Percentiles rank a stretch among this genome's conserved stretches.
Conservation (phyloP, 2,797 vertebrate species). For the Alauda arvensis region DNA sequence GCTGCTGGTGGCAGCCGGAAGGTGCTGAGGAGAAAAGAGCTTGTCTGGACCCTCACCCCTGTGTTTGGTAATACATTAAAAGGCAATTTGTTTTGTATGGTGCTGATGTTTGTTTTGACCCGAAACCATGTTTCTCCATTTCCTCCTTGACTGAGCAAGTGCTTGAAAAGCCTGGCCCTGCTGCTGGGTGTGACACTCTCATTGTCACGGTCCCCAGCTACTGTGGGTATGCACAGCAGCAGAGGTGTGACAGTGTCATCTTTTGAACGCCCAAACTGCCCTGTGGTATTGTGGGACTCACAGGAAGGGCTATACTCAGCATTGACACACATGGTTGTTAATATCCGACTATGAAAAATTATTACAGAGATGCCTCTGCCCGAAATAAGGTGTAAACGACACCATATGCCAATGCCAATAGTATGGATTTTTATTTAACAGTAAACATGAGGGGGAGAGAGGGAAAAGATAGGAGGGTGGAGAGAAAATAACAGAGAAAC, state of each 20-base stretch:
- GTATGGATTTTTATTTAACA: not conserved
- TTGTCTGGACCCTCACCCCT: not conserved
- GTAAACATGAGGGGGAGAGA: fast-evolving
- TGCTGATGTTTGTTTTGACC: not conserved
- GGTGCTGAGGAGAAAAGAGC: not conserved
- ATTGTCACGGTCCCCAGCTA: fast-evolving
- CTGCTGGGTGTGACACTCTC: not conserved
- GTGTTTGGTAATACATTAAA: not conserved
- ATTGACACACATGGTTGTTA: fast-evolving
- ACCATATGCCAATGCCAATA: not conserved
- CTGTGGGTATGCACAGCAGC: fast-evolving
- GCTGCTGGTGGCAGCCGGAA: not conserved
- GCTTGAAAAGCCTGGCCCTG: not conserved
- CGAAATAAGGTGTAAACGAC: fast-evolving
- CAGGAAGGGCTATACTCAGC: fast-evolving
- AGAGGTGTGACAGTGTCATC: not conserved
- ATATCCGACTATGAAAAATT: not conserved
- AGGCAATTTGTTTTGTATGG: not conserved
- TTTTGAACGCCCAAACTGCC: fast-evolving
- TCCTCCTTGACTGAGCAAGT: not conserved
- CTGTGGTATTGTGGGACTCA: not conserved
- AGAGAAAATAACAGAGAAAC: not conserved
- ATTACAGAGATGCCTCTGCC: not conserved
- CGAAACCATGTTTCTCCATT: not conserved
- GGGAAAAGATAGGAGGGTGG: not conserved